Base-by-base conservation (phyloP, 2,113 vertebrate genomes). In the Nycticorax nycticorax region DNA sequence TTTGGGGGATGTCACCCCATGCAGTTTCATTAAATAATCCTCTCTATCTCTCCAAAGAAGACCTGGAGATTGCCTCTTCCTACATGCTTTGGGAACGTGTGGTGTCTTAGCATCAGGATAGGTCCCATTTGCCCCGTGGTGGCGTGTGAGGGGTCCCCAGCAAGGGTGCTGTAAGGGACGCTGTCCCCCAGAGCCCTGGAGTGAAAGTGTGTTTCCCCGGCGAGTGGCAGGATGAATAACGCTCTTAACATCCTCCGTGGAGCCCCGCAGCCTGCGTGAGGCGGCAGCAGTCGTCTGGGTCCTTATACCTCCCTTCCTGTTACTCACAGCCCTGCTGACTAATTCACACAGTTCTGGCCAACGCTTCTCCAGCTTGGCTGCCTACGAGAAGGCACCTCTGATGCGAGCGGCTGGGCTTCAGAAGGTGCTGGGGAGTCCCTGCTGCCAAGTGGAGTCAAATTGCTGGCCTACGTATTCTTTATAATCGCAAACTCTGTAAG, bases 301-400 rank as follows among this genome's bases (percentile, higher is more conserved):
- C 1, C 1, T 78, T 91, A 63, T 79, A 33, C 74, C 81, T 96
- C 81, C 94, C 89, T 97, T 96, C 95, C 97, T 89, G 90, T 97
- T 96, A 92, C 89, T 97, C 97, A 93, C 90, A 89, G 47, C 63
- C 19, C 3, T 41, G 74, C 91, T 96, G 92, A 95, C 48, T 92
- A 93, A 97, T 88, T 93, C 95, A 80, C 93, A 89, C 80, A 37
- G 85, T 43, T 43, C 85, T 95, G 89, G 91, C 71, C 94, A 94
- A 56, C 0, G 2, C 32, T 85, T 64, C 93, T 94, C 71, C 88
- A 85, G 45, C 27, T 18, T 79, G 52, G 79, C 73, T 93, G 86
- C 84, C 73, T 82, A 47, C 57, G 32, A 83, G 92, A 69, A 89
- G 74, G 57, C 80, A 50, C 39, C 52, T 88, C 89, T 82, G 82